Conservation (phyloP, 2,888 invertebrate genomes). For the Plagodis pulveraria region DNA sequence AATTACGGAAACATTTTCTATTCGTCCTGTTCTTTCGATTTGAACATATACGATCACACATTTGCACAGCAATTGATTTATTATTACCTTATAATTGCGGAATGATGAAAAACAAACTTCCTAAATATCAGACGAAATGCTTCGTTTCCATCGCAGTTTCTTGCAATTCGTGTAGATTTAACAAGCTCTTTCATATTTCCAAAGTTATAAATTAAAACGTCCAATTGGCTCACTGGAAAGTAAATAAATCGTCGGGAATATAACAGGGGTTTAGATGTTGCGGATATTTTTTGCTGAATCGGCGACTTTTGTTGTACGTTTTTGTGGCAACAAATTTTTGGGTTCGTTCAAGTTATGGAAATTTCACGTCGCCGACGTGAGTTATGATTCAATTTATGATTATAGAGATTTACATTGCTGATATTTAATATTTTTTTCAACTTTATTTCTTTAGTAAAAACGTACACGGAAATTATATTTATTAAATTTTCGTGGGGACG, state of each 20-base stretch:
- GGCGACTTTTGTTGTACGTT: slow-evolving; percentile 32
- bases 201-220: slow-evolving; percentile 63
- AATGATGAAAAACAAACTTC: slow-evolving; percentile 50
- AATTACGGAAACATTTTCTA: too few species aligned
- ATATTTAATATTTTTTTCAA: slow-evolving; percentile 13
- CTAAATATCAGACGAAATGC: slow-evolving; percentile 55
- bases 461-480: too few species aligned
- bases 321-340: slow-evolving; percentile 36
- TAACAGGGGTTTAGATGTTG: slow-evolving; percentile 31
- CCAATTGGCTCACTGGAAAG: slow-evolving; percentile 62
- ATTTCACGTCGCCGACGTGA: slow-evolving; percentile 39
- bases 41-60: slow-evolving; percentile 17
- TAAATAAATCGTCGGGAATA: slow-evolving; percentile 38
- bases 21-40: neutral
- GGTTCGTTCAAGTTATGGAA: slow-evolving; percentile 39
- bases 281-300: slow-evolving; percentile 29
- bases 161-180: slow-evolving; percentile 46
- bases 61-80: slow-evolving; percentile 29
- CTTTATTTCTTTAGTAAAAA: too few species aligned
- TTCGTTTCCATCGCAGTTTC: slow-evolving; percentile 50
- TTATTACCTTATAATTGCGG: slow-evolving; percentile 52
- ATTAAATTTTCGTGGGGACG: too few species aligned
- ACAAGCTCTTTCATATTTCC: slow-evolving; percentile 60
- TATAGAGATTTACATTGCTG: slow-evolving; percentile 37
- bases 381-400: slow-evolving; percentile 42